These are phyloP conservation scores for Polypterus senegalus DNA, from an alignment of 2,113 vertebrate genomes.

Conservation along the genomic window DNA sequence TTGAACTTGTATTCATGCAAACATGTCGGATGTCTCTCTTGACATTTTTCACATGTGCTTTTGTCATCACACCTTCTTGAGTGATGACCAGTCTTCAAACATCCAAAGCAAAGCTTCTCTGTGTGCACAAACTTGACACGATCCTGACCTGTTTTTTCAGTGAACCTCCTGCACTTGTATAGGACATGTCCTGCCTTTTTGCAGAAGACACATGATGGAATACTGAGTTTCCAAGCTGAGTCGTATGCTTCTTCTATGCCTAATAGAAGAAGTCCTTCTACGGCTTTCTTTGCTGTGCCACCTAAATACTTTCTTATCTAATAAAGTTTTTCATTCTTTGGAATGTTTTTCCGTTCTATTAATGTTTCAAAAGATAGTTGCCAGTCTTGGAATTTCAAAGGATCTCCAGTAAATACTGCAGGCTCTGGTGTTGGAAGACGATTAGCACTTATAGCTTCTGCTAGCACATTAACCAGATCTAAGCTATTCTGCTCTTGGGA, in stretches of 20 bases:
- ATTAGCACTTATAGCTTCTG: too few species aligned
- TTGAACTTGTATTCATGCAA: slow-evolving; percentile 14
- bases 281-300: slow-evolving; percentile 12
- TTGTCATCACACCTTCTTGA: slow-evolving; percentile 9
- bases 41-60: slow-evolving; percentile 14
- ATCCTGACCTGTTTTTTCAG: slow-evolving; percentile 11
- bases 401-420: too few species aligned
- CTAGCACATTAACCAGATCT: too few species aligned
- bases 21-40: slow-evolving; percentile 13
- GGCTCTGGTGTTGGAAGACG: too few species aligned
- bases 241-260: too few species aligned
- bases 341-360: slow-evolving; percentile 18
- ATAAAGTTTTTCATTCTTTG: slow-evolving; percentile 15
- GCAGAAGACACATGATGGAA: slow-evolving; percentile 13
- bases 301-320: slow-evolving; percentile 14
- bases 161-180: slow-evolving; percentile 7
- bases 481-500: too few species aligned
- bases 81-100: slow-evolving; percentile 11
- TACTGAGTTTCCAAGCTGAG: slow-evolving; percentile 15
- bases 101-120: slow-evolving; percentile 19
- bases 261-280: slow-evolving; percentile 19
- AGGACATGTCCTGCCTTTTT: slow-evolving; percentile 11
- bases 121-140: slow-evolving; percentile 12
- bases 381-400: too few species aligned
- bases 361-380: slow-evolving; percentile 15